Base-by-base conservation (phyloP, 2,113 vertebrate species). In the Microtus oregoni region DNA sequence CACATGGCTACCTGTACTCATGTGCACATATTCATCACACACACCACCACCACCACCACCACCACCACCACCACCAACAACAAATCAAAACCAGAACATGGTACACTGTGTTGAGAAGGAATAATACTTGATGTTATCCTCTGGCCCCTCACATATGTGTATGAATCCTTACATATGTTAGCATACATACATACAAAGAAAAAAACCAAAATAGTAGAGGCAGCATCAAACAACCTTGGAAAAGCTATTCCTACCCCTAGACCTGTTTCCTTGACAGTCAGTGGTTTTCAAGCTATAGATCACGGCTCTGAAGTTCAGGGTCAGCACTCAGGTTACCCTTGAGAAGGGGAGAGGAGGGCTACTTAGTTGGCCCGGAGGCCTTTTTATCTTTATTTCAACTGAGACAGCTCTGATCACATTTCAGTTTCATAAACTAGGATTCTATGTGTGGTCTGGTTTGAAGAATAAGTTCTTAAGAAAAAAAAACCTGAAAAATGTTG, bases 401-500 rank as follows among this genome's bases (percentile, higher is more conserved):
- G 76, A 93, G 86, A 28, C 20, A 94, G 24, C 20, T 86, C 87
- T 96, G 72, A 20, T 90, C 50, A 63, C 79, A 63, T 52, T 78
- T 78, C 75, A 58, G n/a, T 44, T 55, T 77, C 72, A 82, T 85
- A 73, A n/a, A 38, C 17, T 70, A 65, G 52, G 41, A 79, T 93
- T 95, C 76, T 90, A 7, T 38, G 7, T 89, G 86, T 81, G 55
- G 52, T 75, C 38, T 87, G 72, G 41, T 83, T 92, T 97, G 20
- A 94, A 96, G 88, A 88, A 90, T 67, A 86, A 47, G 28, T 70
- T 87, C 65, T 87, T 68, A 68, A 92, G 75, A 76, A 87, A 85
- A 58, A 58, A 58, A 95, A 86, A 38, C 76, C 41, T 92, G 65
- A 77, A 78, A 83, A 89, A 83, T 65, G 70, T 52, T 91, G 61